Evolutionary conservation across 2,113 vertebrate genomes (phyloP).

Genomic region (Ailuropoda melanoleuca): DNA sequence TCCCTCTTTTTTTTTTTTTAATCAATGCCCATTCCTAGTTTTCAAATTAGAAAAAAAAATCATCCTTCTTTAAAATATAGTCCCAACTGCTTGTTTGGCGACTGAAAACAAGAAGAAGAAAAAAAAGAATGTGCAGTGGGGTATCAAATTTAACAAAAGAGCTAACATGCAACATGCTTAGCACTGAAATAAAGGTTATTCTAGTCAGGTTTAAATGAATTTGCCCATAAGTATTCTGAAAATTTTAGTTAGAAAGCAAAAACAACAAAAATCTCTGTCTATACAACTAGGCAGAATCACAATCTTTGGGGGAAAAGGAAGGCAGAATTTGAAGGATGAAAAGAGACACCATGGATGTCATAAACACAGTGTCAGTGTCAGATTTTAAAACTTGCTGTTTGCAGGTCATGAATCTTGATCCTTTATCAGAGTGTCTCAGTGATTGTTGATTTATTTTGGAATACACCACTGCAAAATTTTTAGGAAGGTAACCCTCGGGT

Average conservation of each 20-base stretch:
- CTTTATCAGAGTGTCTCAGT: not conserved
- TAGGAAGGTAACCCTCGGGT: not conserved
- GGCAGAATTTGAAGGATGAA: not conserved
- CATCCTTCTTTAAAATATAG: not conserved
- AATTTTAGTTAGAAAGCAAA: not conserved
- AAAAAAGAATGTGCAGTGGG: not conserved
- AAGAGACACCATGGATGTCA: not conserved
- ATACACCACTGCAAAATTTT: not conserved
- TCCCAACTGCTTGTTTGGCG: not conserved
- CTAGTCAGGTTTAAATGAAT: not conserved
- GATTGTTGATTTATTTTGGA: not conserved
- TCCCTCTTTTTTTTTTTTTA: not conserved
- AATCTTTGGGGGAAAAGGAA: rapidly evolving
- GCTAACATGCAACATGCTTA: not conserved
- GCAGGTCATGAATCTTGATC: not conserved
- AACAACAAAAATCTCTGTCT: not conserved
- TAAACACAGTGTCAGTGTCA: not conserved
- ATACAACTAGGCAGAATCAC: not conserved
- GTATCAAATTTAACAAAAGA: not conserved
- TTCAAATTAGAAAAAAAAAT: not conserved
- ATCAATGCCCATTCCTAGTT: not conserved
- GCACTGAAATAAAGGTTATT: not conserved
- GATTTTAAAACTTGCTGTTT: not conserved
- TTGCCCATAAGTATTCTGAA: not conserved
- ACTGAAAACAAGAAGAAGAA: not conserved